phyloP scores from a whole-genome alignment of 2,888 invertebrate genomes.

The Drosophila differens region DNA sequence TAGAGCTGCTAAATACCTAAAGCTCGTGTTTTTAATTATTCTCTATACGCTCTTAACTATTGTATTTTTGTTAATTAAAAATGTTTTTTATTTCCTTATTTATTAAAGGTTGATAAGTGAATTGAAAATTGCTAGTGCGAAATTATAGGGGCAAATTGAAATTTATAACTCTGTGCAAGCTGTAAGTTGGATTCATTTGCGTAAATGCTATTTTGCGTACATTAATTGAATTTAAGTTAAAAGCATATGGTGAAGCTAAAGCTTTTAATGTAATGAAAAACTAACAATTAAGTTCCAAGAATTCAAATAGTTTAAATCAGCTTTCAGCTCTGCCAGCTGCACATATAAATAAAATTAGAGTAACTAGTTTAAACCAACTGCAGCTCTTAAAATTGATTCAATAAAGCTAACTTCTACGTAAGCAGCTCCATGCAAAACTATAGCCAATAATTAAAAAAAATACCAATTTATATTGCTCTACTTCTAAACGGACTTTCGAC shows the following conservation, averaged over 20 bases:
- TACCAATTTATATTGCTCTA: background rate
- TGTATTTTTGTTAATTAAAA: background rate
- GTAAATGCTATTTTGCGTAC: background rate
- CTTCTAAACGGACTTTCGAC: constrained; percentile 3
- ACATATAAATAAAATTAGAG: background rate
- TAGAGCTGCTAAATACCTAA: background rate
- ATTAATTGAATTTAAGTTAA: background rate
- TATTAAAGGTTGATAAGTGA: background rate
- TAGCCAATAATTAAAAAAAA: background rate
- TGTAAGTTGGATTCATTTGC: background rate
- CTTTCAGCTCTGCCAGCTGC: background rate
- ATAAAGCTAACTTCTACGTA: background rate
- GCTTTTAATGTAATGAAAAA: background rate
- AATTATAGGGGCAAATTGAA: background rate
- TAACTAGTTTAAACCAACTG: background rate
- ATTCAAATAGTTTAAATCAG: background rate
- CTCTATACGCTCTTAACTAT: background rate
- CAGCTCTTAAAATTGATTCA: background rate
- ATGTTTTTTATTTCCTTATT: background rate
- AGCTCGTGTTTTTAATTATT: background rate
- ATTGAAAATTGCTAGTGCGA: background rate
- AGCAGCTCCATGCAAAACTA: background rate
- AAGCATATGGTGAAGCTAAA: too few species aligned
- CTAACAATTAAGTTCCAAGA: background rate
- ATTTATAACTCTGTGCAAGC: background rate